Evolutionary conservation across 37 sponge, comb jelly and placozoan genomes (phyloP).

Genomic region (Dysidea cf. avara): DNA sequence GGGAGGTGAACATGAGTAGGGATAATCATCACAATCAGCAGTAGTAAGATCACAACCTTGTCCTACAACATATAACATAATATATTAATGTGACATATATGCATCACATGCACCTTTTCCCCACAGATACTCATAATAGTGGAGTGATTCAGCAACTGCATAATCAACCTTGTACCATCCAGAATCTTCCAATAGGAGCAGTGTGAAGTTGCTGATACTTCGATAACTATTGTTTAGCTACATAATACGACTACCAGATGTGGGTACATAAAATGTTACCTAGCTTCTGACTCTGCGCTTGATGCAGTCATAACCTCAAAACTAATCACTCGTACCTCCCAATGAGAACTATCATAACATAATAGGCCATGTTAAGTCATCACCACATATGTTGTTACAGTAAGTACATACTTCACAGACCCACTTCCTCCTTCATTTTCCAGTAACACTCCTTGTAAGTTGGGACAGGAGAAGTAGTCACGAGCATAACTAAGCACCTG

Average conservation of each 20-base stretch:
- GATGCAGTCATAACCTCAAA: conserved; percentile 11
- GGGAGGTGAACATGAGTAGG: too few species aligned
- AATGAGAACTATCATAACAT: conserved; percentile 20
- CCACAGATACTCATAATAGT: conserved; percentile 19
- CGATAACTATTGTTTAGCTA: conserved; percentile 1
- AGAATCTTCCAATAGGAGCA: conserved; percentile 38
- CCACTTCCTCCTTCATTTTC: too few species aligned
- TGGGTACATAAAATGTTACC: neutral
- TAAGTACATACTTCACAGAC: too few species aligned
- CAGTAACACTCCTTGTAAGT: too few species aligned
- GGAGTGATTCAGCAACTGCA: conserved; percentile 8
- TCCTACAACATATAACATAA: too few species aligned
- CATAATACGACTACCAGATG: neutral
- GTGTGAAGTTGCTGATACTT: conserved; percentile 32
- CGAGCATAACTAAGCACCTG: too few species aligned
- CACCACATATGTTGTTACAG: too few species aligned
- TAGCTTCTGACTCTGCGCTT: neutral
- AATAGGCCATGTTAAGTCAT: too few species aligned
- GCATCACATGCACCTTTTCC: conserved; percentile 13
- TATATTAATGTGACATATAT: too few species aligned
- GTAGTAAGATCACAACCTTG: too few species aligned
- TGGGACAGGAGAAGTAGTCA: too few species aligned
- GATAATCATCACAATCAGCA: too few species aligned
- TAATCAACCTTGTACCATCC: conserved; percentile 63
- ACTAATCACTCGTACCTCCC: conserved; percentile 22